Evolutionary conservation across 2,113 vertebrate species (phyloP).

Genomic region (Micronycteris hirsuta): DNA sequence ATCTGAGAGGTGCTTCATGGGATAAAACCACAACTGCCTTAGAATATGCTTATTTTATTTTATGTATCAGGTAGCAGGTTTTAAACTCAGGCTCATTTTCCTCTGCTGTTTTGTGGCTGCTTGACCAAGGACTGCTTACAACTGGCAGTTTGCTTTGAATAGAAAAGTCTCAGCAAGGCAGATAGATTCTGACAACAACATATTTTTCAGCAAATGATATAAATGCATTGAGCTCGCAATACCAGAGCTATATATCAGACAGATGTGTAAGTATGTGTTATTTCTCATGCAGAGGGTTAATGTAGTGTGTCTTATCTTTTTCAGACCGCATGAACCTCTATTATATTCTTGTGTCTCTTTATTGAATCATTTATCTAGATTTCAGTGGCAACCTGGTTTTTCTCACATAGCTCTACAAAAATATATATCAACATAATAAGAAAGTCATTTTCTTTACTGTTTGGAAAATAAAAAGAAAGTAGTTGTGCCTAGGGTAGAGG

Average conservation of each 20-base stretch:
- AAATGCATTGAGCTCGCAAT: conserved; percentile 19
- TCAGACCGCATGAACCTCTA: conserved; percentile 54
- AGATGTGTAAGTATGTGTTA: conserved; percentile 39
- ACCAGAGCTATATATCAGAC: conserved; percentile 47
- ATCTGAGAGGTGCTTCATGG: neutral
- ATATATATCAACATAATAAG: conserved; percentile 66
- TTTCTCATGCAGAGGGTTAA: conserved; percentile 56
- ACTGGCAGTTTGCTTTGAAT: conserved; percentile 23
- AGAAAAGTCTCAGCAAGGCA: conserved; percentile 1
- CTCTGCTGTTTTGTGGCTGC: conserved; percentile 22
- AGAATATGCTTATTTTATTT: conserved; percentile 55
- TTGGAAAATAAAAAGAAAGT: conserved; percentile 45
- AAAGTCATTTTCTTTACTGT: conserved; percentile 71
- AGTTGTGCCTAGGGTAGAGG: neutral
- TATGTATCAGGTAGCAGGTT: conserved; percentile 24
- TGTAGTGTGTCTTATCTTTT: conserved; percentile 59
- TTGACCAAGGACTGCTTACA: conserved; percentile 30
- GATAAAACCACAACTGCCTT: conserved; percentile 28
- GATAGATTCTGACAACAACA: neutral
- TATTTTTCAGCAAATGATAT: conserved; percentile 29
- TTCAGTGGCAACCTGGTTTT: conserved; percentile 31
- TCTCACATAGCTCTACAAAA: conserved; percentile 39
- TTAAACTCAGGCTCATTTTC: conserved; percentile 49
- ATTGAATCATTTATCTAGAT: conserved; percentile 65
- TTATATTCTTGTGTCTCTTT: conserved; percentile 59